Evolutionary conservation across 2,113 vertebrate species (phyloP).

Genomic region (Lagopus muta): DNA sequence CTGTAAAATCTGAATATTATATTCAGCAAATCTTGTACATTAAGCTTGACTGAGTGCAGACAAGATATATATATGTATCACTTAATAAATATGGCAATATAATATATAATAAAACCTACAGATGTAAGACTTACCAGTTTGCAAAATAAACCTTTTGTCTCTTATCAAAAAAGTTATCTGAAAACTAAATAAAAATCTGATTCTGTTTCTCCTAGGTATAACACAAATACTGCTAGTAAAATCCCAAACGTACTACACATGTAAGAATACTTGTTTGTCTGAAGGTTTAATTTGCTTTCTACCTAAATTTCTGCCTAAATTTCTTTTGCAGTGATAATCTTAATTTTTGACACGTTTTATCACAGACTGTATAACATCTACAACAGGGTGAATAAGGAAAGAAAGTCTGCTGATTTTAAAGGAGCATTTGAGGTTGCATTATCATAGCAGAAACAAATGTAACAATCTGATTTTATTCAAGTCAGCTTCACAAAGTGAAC

Average conservation of each 20-base stretch:
- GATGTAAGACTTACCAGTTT: background rate
- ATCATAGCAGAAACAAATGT: background rate
- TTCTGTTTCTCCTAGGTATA: background rate
- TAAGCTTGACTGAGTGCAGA: background rate
- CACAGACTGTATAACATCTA: background rate
- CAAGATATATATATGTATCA: background rate
- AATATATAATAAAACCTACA: too few species aligned
- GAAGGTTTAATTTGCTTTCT: background rate
- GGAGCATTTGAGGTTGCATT: background rate
- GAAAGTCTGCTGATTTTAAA: background rate
- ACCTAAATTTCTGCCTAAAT: background rate
- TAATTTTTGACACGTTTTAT: background rate
- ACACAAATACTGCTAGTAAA: background rate
- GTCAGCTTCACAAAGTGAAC: background rate
- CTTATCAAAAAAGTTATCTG: background rate
- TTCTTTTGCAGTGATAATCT: background rate
- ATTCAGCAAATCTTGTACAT: background rate
- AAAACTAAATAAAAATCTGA: background rate
- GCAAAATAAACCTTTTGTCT: background rate
- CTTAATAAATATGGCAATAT: too few species aligned
- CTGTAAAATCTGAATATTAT: background rate
- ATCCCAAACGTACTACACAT: background rate
- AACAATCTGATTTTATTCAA: background rate
- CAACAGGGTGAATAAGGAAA: background rate
- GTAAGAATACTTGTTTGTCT: background rate